phyloP scores from a whole-genome alignment of 2,888 invertebrate genomes.

The Drosophila trichaetosa region DNA sequence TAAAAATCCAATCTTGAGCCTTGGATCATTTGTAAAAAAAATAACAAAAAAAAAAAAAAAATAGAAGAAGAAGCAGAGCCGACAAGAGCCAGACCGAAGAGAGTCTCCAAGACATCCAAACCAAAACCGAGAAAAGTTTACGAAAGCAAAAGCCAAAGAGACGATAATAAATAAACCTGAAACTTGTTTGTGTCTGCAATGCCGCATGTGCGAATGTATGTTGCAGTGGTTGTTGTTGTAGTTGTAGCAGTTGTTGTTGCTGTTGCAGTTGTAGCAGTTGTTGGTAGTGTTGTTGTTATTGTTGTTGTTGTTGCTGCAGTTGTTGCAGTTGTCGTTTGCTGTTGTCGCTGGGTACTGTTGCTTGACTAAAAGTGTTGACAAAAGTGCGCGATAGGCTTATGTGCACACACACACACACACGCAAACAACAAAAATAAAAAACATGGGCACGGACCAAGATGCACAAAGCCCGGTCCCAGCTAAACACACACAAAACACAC shows the following conservation, averaged over 20 bases:
- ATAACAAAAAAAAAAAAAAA: not conserved
- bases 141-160: conserved; percentile 52
- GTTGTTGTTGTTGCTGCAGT: conserved; percentile 41
- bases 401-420: conserved; percentile 46
- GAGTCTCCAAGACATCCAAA: conserved; percentile 23
- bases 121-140: conserved; percentile 55
- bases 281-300: no score
- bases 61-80: conserved; percentile 14
- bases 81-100: conserved; percentile 15
- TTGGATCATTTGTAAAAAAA: conserved; percentile 70
- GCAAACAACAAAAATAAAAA: conserved; percentile 3
- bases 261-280: conserved; percentile 9
- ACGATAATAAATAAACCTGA: conserved; percentile 65
- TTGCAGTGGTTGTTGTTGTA: conserved; percentile 32
- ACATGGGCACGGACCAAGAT: conserved; percentile 48
- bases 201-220: conserved; percentile 60
- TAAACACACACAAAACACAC: conserved; percentile 28
- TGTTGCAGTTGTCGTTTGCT: conserved; percentile 29
- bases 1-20: conserved; percentile 77
- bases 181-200: conserved; percentile 70
- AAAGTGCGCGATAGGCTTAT: conserved; percentile 79
- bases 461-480: conserved; percentile 48
- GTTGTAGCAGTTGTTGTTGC: conserved; percentile 24
- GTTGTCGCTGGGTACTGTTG: conserved; percentile 44
- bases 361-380: conserved; percentile 80